Conservation (phyloP, 2,888 invertebrate species). For the Tiliacea aurago region DNA sequence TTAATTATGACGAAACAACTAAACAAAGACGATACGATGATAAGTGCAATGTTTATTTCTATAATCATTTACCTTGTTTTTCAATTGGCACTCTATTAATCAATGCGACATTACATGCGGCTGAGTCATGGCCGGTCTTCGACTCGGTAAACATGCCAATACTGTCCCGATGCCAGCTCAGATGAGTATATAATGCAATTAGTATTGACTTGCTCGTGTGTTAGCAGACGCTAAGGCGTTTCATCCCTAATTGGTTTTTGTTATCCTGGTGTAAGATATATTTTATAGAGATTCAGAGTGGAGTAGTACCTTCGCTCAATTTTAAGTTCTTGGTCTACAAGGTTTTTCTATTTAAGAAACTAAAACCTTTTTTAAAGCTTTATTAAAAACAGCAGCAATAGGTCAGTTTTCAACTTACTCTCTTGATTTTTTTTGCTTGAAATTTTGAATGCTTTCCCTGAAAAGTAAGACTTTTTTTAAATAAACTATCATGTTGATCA, state of each 20-base stretch:
- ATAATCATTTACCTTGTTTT: conserved; percentile 39
- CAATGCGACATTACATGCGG: conserved; percentile 37
- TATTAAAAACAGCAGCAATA: not conserved
- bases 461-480: too few species aligned
- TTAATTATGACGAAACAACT: conserved; percentile 21
- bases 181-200: conserved; percentile 55
- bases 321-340: not conserved
- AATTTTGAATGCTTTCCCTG: too few species aligned
- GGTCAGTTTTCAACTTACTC: not conserved
- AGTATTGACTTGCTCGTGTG: conserved; percentile 53
- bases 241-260: conserved; percentile 57
- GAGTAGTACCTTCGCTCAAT: not conserved
- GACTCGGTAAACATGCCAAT: conserved; percentile 44
- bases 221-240: conserved; percentile 39
- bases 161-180: conserved; percentile 52
- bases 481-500: not conserved
- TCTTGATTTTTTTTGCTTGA: not conserved
- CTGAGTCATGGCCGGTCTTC: conserved; percentile 50
- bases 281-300: not conserved
- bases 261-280: conserved; percentile 31
- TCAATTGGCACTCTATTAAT: conserved; percentile 41
- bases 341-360: not conserved
- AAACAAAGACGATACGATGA: conserved; percentile 37
- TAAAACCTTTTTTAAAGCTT: not conserved
- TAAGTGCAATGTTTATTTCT: conserved; percentile 35